Conservation (phyloP, 2,888 invertebrate genomes). For the Pimpla rufipes region DNA sequence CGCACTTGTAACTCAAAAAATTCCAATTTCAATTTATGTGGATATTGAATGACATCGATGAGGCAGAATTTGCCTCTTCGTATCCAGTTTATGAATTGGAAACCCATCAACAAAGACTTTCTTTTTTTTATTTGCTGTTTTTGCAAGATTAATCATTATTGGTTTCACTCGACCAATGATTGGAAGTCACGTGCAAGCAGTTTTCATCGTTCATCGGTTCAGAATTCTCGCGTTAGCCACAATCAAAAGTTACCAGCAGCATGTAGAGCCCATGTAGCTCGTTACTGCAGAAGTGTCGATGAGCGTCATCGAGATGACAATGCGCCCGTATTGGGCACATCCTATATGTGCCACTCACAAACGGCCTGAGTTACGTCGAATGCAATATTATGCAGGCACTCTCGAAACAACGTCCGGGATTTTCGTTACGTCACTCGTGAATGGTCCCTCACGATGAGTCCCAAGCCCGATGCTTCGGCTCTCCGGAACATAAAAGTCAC, state of each 20-base stretch:
- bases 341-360: not conserved
- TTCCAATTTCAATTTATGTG: not conserved
- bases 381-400: conserved; percentile 65
- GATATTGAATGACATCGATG: not conserved
- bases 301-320: conserved; percentile 61
- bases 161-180: not conserved
- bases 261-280: conserved; percentile 5
- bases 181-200: not conserved
- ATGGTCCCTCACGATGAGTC: conserved; percentile 20
- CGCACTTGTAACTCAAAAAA: not conserved
- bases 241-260: conserved; percentile 56
- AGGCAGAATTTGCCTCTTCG: not conserved
- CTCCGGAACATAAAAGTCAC: conserved; percentile 45
- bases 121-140: not conserved
- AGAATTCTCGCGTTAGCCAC: conserved; percentile 49
- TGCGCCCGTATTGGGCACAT: conserved; percentile 54
- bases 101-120: no score
- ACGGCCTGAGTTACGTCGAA: conserved; percentile 23
- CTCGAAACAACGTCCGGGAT: conserved; percentile 54
- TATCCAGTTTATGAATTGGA: not conserved
- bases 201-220: conserved; percentile 4
- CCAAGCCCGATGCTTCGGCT: conserved; percentile 12
- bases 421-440: conserved; percentile 50
- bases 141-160: not conserved
- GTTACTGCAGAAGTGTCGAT: conserved; percentile 51